These are phyloP conservation scores for Octodonta nipae DNA, from an alignment of 2,888 invertebrate genomes.

Conservation along the genomic window DNA sequence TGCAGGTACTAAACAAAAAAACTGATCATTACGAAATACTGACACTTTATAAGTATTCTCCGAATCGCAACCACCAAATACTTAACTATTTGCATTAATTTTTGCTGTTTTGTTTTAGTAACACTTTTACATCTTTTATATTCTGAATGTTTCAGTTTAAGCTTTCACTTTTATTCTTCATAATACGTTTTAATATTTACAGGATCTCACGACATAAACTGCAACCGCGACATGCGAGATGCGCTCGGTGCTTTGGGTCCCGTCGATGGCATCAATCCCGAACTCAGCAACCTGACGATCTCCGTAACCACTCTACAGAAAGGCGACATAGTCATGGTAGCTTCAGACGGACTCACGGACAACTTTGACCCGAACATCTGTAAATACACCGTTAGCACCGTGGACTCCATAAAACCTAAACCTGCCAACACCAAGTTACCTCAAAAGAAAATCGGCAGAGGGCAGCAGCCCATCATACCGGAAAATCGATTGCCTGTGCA, in stretches of 20 bases:
- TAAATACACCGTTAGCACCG: constrained; percentile 52
- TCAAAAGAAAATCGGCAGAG: constrained; percentile 4
- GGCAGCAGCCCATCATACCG: neutral
- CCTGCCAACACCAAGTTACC: constrained; percentile 25
- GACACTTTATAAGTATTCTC: too few relatives aligned
- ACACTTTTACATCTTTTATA: too few relatives aligned
- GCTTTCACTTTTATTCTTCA: too few relatives aligned
- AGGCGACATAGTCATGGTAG: constrained; percentile 74
- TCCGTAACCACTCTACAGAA: constrained; percentile 66
- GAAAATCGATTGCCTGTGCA: neutral
- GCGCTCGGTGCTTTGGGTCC: constrained; percentile 79
- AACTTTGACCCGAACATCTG: constrained; percentile 87
- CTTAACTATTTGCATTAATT: too few relatives aligned
- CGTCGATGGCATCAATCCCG: constrained; percentile 71
- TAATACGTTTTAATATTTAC: too few relatives aligned
- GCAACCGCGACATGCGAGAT: constrained; percentile 77
- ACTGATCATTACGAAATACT: too few relatives aligned
- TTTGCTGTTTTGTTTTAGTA: too few relatives aligned
- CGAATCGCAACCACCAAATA: too few relatives aligned
- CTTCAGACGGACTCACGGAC: constrained; percentile 81
- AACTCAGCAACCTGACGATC: constrained; percentile 74
- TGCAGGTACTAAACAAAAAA: too few relatives aligned
- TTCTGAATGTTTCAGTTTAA: too few relatives aligned
- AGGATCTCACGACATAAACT: constrained; percentile 72
- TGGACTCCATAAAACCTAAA: constrained; percentile 30